Percentiles rank a stretch among this genome's conserved stretches.
phyloP scores from a whole-genome alignment of 2,113 vertebrate genomes.

The Campylorhamphus procurvoides region DNA sequence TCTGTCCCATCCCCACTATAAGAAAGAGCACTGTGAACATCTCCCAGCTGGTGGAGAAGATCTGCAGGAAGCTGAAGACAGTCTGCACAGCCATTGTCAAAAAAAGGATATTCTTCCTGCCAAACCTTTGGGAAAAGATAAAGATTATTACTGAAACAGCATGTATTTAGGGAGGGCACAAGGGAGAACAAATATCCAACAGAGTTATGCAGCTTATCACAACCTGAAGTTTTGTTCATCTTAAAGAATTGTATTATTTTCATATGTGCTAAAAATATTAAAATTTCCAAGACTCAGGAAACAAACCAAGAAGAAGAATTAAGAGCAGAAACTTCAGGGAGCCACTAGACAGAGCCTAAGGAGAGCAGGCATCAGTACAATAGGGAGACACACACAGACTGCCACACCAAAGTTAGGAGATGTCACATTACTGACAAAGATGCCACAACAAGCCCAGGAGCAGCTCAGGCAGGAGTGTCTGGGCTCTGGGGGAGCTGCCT shows the following conservation, averaged over 20 bases:
- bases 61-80: constrained; percentile 83
- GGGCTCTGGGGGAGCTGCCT: not conserved
- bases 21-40: constrained; percentile 85
- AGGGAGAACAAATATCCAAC: not conserved
- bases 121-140: constrained; percentile 79
- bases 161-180: not conserved
- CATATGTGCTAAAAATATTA: not conserved
- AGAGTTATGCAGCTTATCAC: not conserved
- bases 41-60: constrained; percentile 86
- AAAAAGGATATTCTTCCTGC: constrained; percentile 88
- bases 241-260: not conserved
- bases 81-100: constrained; percentile 83
- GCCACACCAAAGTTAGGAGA: not conserved
- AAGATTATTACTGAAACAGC: not conserved
- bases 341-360: not conserved
- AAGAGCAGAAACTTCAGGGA: not conserved
- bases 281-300: not conserved
- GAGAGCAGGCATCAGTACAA: not conserved
- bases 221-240: not conserved
- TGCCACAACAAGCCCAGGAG: rapidly evolving
- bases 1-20: constrained; percentile 85
- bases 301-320: not conserved
- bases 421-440: not conserved
- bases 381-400: not conserved
- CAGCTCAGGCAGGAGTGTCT: not conserved